phyloP scores from a whole-genome alignment of 2,888 invertebrate species.

The Cephus pygmeus region DNA sequence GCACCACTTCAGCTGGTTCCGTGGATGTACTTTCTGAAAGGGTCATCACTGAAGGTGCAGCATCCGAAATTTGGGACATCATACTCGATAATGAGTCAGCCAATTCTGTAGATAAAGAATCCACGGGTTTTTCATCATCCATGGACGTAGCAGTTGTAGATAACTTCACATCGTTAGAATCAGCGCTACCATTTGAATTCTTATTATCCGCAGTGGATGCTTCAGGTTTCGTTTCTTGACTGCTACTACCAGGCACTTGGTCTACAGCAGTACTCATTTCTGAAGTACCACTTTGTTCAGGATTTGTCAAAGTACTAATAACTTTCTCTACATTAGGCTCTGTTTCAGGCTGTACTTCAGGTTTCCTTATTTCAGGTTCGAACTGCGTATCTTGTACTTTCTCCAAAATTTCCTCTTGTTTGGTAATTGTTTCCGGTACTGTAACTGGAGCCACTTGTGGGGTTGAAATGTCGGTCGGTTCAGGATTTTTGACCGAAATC shows the following conservation, averaged over 20 bases:
- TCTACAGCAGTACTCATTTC: slow-evolving; percentile 8
- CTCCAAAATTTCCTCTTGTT: slow-evolving; percentile 18
- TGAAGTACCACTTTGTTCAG: slow-evolving; percentile 12
- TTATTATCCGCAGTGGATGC: not conserved
- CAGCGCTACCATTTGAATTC: not conserved
- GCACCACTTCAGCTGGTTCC: not conserved
- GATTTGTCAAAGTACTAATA: slow-evolving; percentile 32
- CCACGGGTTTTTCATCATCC: slow-evolving; percentile 17
- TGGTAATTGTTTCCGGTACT: not conserved
- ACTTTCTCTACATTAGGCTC: slow-evolving; percentile 31
- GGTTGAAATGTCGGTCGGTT: not conserved
- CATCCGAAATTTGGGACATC: slow-evolving; percentile 53
- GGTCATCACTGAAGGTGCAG: slow-evolving; percentile 36
- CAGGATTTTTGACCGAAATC: not conserved
- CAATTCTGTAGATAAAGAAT: slow-evolving; percentile 43
- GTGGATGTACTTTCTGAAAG: not conserved
- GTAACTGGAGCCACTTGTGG: not conserved
- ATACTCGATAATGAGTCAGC: slow-evolving; percentile 53
- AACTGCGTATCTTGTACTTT: slow-evolving; percentile 32
- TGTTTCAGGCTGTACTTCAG: slow-evolving; percentile 13
- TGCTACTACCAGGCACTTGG: not conserved
- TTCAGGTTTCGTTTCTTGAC: slow-evolving; percentile 1
- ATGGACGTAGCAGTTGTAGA: slow-evolving; percentile 23
- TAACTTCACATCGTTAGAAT: not conserved
- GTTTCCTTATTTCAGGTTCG: slow-evolving; percentile 16